Base-by-base conservation (phyloP, 2,797 vertebrate species). In the Moxostoma hubbsi region DNA sequence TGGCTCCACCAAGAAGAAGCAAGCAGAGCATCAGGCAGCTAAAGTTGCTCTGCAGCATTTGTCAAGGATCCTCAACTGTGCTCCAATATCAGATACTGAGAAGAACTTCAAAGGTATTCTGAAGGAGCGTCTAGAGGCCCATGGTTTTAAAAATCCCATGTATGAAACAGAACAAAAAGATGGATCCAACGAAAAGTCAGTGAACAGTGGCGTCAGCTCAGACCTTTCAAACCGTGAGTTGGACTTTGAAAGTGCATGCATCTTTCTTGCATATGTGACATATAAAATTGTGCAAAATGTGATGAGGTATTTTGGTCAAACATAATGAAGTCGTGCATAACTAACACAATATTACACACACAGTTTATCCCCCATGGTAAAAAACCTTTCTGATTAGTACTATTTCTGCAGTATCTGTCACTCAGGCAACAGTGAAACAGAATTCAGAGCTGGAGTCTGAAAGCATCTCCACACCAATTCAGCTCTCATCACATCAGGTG, bases 1-100 rank as follows among this genome's bases (percentile, higher is more conserved):
- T 45, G 84, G 84, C 5, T 77, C 84, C 58, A 61, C 24, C 64
- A 87, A 73, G 71, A 89, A 82, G 59, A 88, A 47, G 58, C 77
- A 53, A 36, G 87, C 88, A 16, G 79, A 89, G 47, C 86, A 89
- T 0, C 84, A 85, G 73, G 88, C 84, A 55, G 89, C 89, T 72
- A 84, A 85, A 79, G 59, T 74, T 9, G 88, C 86, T 46, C 72
- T 90, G 12, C 36, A 79, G n/a, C 24, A 72, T 36, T 70, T 90
- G 63, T 64, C 82, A 43, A 62, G 46, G 18, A 43, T 90, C 67
- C 70, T 89, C 5, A 74, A 71, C 10, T 63, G 36, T n/a, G 73
- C 24, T 10, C 36, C 64, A 43, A 5, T 11, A 18, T 50, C 12
- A 6, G 68, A 64, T 2, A 3, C 53, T 16, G 75, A 43, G 47